Percentiles rank a stretch among this genome's conserved stretches.
Evolutionary conservation across 2,888 invertebrate genomes (phyloP).

Genomic region (Pollenia amentaria): DNA sequence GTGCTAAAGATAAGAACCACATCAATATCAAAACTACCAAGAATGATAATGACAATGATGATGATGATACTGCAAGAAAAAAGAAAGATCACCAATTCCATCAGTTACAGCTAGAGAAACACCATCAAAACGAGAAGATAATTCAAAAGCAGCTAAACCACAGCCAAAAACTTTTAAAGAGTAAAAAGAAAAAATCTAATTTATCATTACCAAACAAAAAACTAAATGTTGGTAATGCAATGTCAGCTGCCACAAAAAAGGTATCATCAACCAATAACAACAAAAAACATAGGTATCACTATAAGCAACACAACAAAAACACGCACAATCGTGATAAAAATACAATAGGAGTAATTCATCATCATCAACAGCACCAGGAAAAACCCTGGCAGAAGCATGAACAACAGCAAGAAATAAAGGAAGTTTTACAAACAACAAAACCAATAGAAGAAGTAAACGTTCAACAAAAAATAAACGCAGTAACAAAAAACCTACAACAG

Average conservation of each 20-base stretch:
- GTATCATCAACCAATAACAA: slow-evolving; percentile 71
- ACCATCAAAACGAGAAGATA: slow-evolving; percentile 67
- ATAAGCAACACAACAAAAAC: slow-evolving; percentile 81
- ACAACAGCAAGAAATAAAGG: slow-evolving; percentile 8
- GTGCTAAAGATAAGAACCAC: slow-evolving; percentile 71
- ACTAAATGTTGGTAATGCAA: slow-evolving; percentile 48
- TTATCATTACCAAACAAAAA: slow-evolving; percentile 80
- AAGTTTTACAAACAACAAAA: slow-evolving; percentile 37
- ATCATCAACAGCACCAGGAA: slow-evolving; percentile 63
- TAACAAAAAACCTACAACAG: slow-evolving; percentile 43
- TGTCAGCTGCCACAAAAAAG: slow-evolving; percentile 64
- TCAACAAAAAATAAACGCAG: slow-evolving; percentile 48
- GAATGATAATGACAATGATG: slow-evolving; percentile 41
- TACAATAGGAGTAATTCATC: slow-evolving; percentile 81
- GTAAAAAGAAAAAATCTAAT: slow-evolving; percentile 80
- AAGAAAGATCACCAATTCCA: slow-evolving; percentile 74
- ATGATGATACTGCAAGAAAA: slow-evolving; percentile 56
- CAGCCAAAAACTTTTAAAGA: slow-evolving; percentile 58
- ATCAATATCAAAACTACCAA: slow-evolving; percentile 60
- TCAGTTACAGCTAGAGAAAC: not conserved
- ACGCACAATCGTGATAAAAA: slow-evolving; percentile 80
- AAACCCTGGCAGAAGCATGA: slow-evolving; percentile 23
- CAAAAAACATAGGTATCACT: slow-evolving; percentile 75
- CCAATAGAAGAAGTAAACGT: slow-evolving; percentile 25
- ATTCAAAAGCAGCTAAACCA: slow-evolving; percentile 70